Conservation (phyloP, 2,797 vertebrate species). For the Chloroceryle amazona region DNA sequence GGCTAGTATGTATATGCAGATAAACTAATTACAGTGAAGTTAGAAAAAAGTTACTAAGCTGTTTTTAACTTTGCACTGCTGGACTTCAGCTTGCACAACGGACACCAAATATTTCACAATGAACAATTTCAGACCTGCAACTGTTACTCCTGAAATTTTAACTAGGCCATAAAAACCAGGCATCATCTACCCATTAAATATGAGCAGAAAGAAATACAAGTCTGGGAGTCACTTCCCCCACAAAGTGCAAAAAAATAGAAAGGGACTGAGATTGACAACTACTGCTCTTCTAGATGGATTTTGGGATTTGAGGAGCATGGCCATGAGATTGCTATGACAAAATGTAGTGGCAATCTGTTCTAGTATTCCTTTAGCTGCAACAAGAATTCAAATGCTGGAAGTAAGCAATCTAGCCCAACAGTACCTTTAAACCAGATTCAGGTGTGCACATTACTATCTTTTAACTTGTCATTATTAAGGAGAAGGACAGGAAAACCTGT, state of each 20-base stretch:
- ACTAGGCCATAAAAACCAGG: neutral
- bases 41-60: neutral
- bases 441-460: neutral
- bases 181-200: neutral
- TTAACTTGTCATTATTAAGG: neutral
- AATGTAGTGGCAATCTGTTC: neutral
- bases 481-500: neutral
- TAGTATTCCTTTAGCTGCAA: neutral
- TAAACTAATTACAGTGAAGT: neutral
- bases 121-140: neutral
- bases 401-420: neutral
- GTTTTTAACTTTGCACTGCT: neutral
- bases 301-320: neutral
- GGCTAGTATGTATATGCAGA: neutral
- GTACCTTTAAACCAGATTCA: neutral
- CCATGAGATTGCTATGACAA: neutral
- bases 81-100: neutral
- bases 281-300: too few species aligned
- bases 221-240: neutral
- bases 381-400: neutral
- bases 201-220: neutral
- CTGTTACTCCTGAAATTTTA: neutral
- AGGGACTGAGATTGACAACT: neutral
- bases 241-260: neutral
- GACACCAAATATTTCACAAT: neutral